Base-by-base conservation (phyloP, 2,113 vertebrate species). In the Bucco capensis region DNA sequence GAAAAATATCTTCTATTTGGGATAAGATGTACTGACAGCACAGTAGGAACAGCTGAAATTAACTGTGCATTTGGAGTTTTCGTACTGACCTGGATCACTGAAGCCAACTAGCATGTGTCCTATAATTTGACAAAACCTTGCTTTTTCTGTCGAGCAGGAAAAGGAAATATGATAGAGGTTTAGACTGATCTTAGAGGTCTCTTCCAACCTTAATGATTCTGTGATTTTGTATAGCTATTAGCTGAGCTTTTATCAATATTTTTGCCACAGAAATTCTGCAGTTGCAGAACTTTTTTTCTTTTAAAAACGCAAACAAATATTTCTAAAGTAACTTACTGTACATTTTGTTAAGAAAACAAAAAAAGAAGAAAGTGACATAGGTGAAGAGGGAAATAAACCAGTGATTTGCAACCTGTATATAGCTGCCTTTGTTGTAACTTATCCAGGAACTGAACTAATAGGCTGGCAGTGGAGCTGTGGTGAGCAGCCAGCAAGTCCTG, bases 1-100 rank as follows among this genome's bases (percentile, higher is more conserved):
- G 77, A 86, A 75, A 74, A 78, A 84, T 91, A 33, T 83, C 62
- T 95, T 89, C 80, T 33, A 82, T 86, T 93, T 89, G 77, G 64
- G 46, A 25, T 73, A 62, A 93, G 31, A 62, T 40, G 38, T 57
- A 70, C 90, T 60, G 70, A 93, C 70, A 95, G 49, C 70, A 86
- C 72, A 86, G 76, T 35, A 91, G 73, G 71, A 76, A 33, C 28
- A 57, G 30, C 42, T 86, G 75, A 96, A 94, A 94, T 79, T 58
- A 88, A 65, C 64, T 92, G 89, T 85, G 44, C 64, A 65, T 61
- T 42, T 87, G 24, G 38, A 83, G 19, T 77, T 82, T 91, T 84
- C 66, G 70, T 77, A 72, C 33, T 88, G 72, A 75, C 56, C 79
- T 74, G 56, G 24, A 84, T 92, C 21, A 10, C 42, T 49, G 57